Percentiles rank a stretch among this genome's conserved stretches.
These are phyloP conservation scores for Scaptomyza polygonia DNA, from an alignment of 2,888 invertebrate genomes.

Conservation along the genomic window DNA sequence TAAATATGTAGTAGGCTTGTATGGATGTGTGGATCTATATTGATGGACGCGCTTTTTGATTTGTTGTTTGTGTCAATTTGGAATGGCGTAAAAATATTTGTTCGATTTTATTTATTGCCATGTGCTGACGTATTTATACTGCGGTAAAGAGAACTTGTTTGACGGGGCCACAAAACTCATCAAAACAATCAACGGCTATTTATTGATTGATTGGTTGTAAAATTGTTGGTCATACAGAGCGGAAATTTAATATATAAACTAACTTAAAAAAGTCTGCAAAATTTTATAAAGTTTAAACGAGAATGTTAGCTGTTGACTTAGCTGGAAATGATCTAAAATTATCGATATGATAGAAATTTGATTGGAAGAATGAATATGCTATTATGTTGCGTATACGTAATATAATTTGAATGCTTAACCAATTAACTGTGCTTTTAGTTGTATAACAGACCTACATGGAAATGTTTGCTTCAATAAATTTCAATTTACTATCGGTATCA, in stretches of 20 bases:
- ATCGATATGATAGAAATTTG: background rate
- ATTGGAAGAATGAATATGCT: background rate
- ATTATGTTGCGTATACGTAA: slow-evolving; percentile 3
- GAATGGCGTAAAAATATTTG: slow-evolving; percentile 50
- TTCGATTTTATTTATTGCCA: slow-evolving; percentile 60
- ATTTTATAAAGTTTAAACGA: background rate
- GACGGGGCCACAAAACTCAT: slow-evolving; percentile 11
- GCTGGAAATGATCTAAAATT: background rate
- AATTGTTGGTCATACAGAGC: slow-evolving; percentile 1
- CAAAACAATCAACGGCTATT: slow-evolving; percentile 32
- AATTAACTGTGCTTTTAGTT: slow-evolving; percentile 33
- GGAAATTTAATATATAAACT: background rate
- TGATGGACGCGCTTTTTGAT: slow-evolving; percentile 65
- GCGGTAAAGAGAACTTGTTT: slow-evolving; percentile 32
- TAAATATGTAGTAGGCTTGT: slow-evolving; percentile 2
- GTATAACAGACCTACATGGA: slow-evolving; percentile 25
- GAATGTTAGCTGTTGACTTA: background rate
- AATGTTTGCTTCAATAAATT: slow-evolving; percentile 31
- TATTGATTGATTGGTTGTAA: slow-evolving; percentile 50
- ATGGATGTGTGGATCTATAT: slow-evolving; percentile 26
- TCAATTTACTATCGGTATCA: slow-evolving; percentile 32
- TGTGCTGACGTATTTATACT: slow-evolving; percentile 36
- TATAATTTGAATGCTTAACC: slow-evolving; percentile 16
- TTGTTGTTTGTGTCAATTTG: slow-evolving; percentile 70
- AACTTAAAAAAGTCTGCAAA: slow-evolving; percentile 9